Base-by-base conservation (phyloP, 64 coral and sea anemone species). In the Cladopsammia gracilis region DNA sequence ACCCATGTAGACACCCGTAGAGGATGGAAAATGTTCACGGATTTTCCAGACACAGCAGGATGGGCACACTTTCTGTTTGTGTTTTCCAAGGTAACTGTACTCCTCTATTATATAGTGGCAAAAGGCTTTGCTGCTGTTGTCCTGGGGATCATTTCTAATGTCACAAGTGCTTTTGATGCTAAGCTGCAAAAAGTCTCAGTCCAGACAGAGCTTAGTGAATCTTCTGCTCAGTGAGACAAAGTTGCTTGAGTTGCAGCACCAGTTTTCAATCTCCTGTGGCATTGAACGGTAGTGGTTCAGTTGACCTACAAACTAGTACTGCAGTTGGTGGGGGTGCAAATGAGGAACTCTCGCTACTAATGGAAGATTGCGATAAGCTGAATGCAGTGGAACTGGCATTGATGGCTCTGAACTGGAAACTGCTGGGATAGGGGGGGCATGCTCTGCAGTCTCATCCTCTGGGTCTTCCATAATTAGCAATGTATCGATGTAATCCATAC, bases 401-500 rank as follows among this genome's bases (percentile, higher is more conserved):
- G 25, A 20, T 24, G 67, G 67, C 23, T 16, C 67, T 70, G 67
- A 20, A 70, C 67, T 70, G 1, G 67, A 70, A 16, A 70, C 67
- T 26, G 20, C 67, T 70, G 0, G 0, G 12, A 20, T 16, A 26
- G 67, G 58, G 77, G 10, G 0, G 22, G 77, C n/a, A 47, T 34
- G 73, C 7, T 13, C 57, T 19, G 59, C 53, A 45, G 26, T 53
- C 18, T 76, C 75, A 90, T 67, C 88, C 42, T 65, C 88, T 23
- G 73, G 45, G 52, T 90, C 88, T 58, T 69, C 59, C 26, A 66
- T 19, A 51, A 78, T 76, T 78, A 49, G 56, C 8, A 78, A 52
- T 12, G 45, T 78, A 50, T 90, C 42, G 18, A 80, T 90, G 64
- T 79, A 88, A 14, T 88, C 86, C 69, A 88, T 88, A 45, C 67